A percentile compares a stretch with the other conserved stretches of the same genome.
phyloP scores from a whole-genome alignment of 2,797 vertebrate genomes.

The Schizopygopsis malacanthus region DNA sequence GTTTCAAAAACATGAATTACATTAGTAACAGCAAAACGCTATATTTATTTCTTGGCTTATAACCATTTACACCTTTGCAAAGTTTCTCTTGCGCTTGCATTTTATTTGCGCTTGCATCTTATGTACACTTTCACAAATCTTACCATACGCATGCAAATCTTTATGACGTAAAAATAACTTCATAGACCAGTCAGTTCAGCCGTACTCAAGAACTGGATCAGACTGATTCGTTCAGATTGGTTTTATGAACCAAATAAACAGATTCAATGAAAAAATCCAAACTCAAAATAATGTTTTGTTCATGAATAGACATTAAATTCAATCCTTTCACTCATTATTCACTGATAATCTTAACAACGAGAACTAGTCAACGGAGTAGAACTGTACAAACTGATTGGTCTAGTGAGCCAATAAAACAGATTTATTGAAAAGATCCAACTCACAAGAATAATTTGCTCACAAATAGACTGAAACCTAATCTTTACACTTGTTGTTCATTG shows the following conservation, averaged over 20 bases:
- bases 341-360: not conserved
- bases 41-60: no score
- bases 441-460: not conserved
- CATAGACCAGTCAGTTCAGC: not conserved
- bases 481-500: not conserved
- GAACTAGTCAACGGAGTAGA: not conserved
- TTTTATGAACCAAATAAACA: not conserved
- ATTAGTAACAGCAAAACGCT: no score
- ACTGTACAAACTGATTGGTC: not conserved
- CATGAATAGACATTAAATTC: not conserved
- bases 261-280: not conserved
- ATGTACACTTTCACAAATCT: no score
- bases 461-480: not conserved
- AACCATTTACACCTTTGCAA: no score
- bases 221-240: not conserved
- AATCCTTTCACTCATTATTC: not conserved
- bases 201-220: not conserved
- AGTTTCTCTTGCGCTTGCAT: no score
- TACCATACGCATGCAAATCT: no score
- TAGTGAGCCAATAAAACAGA: not conserved
- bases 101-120: no score
- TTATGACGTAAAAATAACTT: no score
- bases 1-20: no score
- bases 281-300: not conserved
- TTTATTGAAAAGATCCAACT: conserved; percentile 9